Conservation (phyloP, 2,888 invertebrate species). For the Bugula neritina region DNA sequence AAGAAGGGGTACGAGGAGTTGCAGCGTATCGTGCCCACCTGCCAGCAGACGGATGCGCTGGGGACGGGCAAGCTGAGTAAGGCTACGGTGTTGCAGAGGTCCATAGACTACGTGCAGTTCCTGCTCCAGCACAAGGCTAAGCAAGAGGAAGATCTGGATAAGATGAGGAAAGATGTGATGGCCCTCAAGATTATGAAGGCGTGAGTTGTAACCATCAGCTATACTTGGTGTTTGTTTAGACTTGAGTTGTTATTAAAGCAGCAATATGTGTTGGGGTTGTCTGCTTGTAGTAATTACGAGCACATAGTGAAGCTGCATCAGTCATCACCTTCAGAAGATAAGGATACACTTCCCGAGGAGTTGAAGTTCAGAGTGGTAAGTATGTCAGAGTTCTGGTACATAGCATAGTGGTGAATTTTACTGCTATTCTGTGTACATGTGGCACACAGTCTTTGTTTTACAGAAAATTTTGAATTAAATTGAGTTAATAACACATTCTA, state of each 20-base stretch:
- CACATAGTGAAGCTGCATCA: slow-evolving; percentile 94
- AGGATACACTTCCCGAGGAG: slow-evolving; percentile 84
- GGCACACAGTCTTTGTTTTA: too few relatives aligned
- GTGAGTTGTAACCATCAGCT: too few relatives aligned
- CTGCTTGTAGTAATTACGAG: slow-evolving; percentile 74
- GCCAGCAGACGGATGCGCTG: slow-evolving; percentile 78
- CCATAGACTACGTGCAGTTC: slow-evolving; percentile 64
- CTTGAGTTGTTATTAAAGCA: too few relatives aligned
- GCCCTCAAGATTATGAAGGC: slow-evolving; percentile 82
- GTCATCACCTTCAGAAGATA: slow-evolving; percentile 73
- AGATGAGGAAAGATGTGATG: slow-evolving; percentile 58
- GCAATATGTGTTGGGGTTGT: too few relatives aligned
- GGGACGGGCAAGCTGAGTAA: slow-evolving; percentile 86
- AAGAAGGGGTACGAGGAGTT: slow-evolving; percentile 92
- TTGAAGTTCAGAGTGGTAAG: slow-evolving; percentile 91
- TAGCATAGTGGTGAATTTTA: too few relatives aligned
- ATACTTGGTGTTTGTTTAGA: too few relatives aligned
- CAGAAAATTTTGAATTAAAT: too few relatives aligned
- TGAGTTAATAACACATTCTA: too few relatives aligned
- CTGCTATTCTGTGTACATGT: too few relatives aligned
- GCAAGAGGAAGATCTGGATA: slow-evolving; percentile 80
- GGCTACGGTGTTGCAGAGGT: slow-evolving; percentile 88
- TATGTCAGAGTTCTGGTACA: slow-evolving; percentile 34
- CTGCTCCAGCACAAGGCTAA: slow-evolving; percentile 83
- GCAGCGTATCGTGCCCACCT: slow-evolving; percentile 86